Evolutionary conservation across 2,888 invertebrate species (phyloP).

Genomic region (Protonemura montana): DNA sequence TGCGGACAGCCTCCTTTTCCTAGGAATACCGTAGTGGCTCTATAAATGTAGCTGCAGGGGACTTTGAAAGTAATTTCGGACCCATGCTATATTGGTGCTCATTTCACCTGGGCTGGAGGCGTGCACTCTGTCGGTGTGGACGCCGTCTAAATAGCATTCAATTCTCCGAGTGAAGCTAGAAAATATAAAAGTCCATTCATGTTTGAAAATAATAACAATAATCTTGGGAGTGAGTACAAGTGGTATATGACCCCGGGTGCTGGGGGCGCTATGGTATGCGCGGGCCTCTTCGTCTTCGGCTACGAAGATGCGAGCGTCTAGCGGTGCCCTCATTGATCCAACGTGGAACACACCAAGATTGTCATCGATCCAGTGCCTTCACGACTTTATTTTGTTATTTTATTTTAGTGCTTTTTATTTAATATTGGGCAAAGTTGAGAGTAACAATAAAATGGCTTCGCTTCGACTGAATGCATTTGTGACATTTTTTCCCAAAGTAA

Average conservation of each 20-base stretch:
- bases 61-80: not conserved
- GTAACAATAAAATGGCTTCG: not conserved
- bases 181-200: not conserved
- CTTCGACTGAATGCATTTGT: constrained; percentile 7
- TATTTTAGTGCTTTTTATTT: not conserved
- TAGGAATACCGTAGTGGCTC: not conserved
- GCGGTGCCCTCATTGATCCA: not conserved
- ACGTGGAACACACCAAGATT: too few species aligned
- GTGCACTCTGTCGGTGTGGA: not conserved
- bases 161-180: not conserved
- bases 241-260: not conserved
- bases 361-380: not conserved
- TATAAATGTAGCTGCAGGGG: not conserved
- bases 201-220: constrained; percentile 1
- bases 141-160: not conserved
- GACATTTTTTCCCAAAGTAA: constrained; percentile 20
- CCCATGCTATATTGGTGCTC: not conserved
- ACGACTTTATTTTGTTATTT: not conserved
- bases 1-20: not conserved
- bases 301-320: not conserved
- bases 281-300: not conserved
- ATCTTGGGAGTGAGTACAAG: not conserved
- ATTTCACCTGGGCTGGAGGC: not conserved
- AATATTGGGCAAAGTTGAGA: not conserved
- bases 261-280: too few species aligned